Evolutionary conservation across 2,113 vertebrate genomes (phyloP), one percentile per base, ranked within the genome.

Genomic region (Chauna torquata): DNA sequence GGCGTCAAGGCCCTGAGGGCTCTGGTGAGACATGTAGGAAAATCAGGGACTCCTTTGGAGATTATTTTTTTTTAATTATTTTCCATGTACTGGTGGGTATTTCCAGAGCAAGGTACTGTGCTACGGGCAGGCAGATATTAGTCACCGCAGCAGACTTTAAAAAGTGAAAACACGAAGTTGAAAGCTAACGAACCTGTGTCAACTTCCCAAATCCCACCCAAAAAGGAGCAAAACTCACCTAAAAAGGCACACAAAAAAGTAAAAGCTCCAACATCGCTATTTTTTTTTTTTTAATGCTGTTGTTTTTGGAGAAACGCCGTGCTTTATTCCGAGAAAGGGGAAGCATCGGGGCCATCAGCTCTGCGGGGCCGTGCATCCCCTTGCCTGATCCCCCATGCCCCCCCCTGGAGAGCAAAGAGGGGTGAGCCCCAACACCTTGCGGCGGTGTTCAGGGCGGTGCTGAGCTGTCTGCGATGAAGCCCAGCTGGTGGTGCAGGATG

Each of bases 111-210:
- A 83, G 78, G 91, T 22, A 15, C 47, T 47, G 52, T 91, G 93
- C 76, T 88, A 57, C 0, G 3, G 8, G n/a, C 5, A 69, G 95
- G 95, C 72, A 36, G 32, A 64, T 91, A 93, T 98, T 86, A 83
- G 92, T 97, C 98, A 98, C 47, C 88, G 15, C 97, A 97, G 91
- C 85, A 94, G 88, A 15, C 91, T 92, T 94, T 66, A 96, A 98
- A 98, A 98, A 98, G 98, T 22, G 98, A 98, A 98, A 98, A 98
- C 8, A 17, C 0, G 98, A 98, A 98, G 98, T 98, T 0, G 96
- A 94, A 92, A 86, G 61, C 91, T 71, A 70, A 76, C 62, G 2
- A 95, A 94, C 59, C 49, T 94, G 80, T 2, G 4, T 25, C 77
- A 92, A 98, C 98, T 98, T 98, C 98, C 97, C 97, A 77, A 98